These are phyloP conservation scores for Noctua pronuba DNA, from an alignment of 2,888 invertebrate genomes.

Conservation along the genomic window DNA sequence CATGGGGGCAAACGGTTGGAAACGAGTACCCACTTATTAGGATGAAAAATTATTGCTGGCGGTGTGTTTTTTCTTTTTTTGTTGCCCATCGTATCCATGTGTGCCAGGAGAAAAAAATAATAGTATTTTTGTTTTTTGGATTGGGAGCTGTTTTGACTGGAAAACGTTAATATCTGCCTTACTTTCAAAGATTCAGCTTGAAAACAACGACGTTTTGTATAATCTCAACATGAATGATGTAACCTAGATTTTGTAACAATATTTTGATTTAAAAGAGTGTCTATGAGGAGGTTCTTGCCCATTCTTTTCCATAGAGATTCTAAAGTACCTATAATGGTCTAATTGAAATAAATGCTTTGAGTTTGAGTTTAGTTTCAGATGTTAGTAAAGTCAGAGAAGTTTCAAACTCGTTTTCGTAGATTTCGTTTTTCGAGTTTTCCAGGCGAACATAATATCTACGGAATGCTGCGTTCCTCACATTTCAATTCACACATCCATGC, in stretches of 20 bases:
- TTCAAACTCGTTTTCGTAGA: not conserved
- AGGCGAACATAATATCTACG: not conserved
- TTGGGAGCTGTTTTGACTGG: not conserved
- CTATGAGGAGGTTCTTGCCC: no score
- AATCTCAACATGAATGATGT: no score
- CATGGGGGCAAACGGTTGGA: slow-evolving; percentile 59
- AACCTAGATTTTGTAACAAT: no score
- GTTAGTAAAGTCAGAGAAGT: not conserved
- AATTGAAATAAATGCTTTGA: no score
- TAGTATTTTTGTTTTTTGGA: slow-evolving; percentile 2
- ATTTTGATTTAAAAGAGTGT: no score
- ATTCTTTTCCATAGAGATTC: no score
- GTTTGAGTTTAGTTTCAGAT: not conserved
- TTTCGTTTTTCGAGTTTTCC: not conserved
- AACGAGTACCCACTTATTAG: slow-evolving; percentile 60
- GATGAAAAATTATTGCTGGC: slow-evolving; percentile 57
- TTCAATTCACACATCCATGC: not conserved
- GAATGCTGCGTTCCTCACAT: not conserved
- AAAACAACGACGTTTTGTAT: not conserved
- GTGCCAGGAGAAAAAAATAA: not conserved
- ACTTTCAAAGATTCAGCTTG: not conserved
- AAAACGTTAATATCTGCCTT: not conserved
- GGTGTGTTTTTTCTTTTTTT: slow-evolving; percentile 23
- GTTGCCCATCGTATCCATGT: not conserved
- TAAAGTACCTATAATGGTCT: no score